phyloP scores from a whole-genome alignment of 2,888 invertebrate genomes.

The Tipula confusa region DNA sequence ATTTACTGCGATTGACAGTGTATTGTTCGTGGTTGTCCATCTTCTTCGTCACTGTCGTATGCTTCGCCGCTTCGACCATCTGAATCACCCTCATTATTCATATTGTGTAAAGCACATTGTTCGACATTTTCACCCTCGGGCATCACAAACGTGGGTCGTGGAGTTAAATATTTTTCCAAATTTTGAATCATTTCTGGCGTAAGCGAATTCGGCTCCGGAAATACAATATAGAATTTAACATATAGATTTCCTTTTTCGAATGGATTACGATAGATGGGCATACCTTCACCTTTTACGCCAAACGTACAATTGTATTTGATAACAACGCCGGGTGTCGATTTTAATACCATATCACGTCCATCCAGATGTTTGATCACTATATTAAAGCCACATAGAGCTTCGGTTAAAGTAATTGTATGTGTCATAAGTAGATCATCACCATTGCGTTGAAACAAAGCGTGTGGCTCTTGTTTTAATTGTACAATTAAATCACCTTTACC shows the following conservation, averaged over 20 bases:
- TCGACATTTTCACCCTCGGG: slow-evolving; percentile 79
- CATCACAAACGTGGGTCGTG: slow-evolving; percentile 63
- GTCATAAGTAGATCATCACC: slow-evolving; percentile 71
- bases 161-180: slow-evolving; percentile 71
- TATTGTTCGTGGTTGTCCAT: slow-evolving; percentile 52
- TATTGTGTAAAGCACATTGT: slow-evolving; percentile 77
- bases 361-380: slow-evolving; percentile 85
- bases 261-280: slow-evolving; percentile 82
- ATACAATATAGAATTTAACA: slow-evolving; percentile 79
- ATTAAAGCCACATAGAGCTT: slow-evolving; percentile 86
- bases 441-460: slow-evolving; percentile 72
- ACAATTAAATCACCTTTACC: slow-evolving; percentile 88
- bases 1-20: slow-evolving; percentile 79
- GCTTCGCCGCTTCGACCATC: slow-evolving; percentile 58
- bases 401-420: slow-evolving; percentile 72
- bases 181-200: slow-evolving; percentile 61
- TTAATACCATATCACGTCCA: slow-evolving; percentile 75
- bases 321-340: slow-evolving; percentile 73
- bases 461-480: slow-evolving; percentile 74
- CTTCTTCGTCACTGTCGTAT: slow-evolving; percentile 66
- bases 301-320: slow-evolving; percentile 78
- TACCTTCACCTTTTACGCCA: slow-evolving; percentile 79
- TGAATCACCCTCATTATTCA: slow-evolving; percentile 59
- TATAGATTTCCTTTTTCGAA: slow-evolving; percentile 83
- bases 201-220: slow-evolving; percentile 78